Conservation (phyloP, 2,888 invertebrate species). For the Papilio protenor region DNA sequence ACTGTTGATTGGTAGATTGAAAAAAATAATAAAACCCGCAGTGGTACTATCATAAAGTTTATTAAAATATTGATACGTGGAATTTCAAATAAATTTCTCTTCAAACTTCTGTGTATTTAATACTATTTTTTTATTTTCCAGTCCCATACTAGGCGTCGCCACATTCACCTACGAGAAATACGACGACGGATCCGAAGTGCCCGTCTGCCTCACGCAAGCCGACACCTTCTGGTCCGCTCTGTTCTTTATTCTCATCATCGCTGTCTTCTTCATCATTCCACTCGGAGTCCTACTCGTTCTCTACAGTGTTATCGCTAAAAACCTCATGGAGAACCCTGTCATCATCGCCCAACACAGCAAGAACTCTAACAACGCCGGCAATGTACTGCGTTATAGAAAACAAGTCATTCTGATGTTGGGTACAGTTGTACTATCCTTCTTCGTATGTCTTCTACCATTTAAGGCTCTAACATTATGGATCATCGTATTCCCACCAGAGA, state of each 20-base stretch:
- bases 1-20: too few relatives aligned
- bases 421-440: slow-evolving; percentile 95
- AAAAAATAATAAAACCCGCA: too few relatives aligned
- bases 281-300: slow-evolving; percentile 91
- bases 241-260: slow-evolving; percentile 92
- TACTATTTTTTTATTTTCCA: slow-evolving; percentile 73
- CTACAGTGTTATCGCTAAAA: slow-evolving; percentile 93
- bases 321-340: slow-evolving; percentile 91
- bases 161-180: slow-evolving; percentile 89
- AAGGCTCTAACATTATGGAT: slow-evolving; percentile 95
- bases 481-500: slow-evolving; percentile 89
- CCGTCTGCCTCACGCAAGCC: slow-evolving; percentile 92
- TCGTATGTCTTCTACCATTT: slow-evolving; percentile 95
- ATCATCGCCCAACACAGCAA: slow-evolving; percentile 86
- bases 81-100: not conserved
- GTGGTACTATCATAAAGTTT: too few relatives aligned
- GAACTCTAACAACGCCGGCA: slow-evolving; percentile 76
- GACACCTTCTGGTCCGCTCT: slow-evolving; percentile 90
- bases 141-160: slow-evolving; percentile 93
- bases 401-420: slow-evolving; percentile 95
- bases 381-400: slow-evolving; percentile 89
- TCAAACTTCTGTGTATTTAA: not conserved
- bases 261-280: slow-evolving; percentile 93
- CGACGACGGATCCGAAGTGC: slow-evolving; percentile 88
- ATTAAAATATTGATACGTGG: too few relatives aligned